Percentiles rank a stretch among this genome's conserved stretches.
Evolutionary conservation across 2,888 invertebrate species (phyloP).

Genomic region (Glyphotaelius pellucidus): DNA sequence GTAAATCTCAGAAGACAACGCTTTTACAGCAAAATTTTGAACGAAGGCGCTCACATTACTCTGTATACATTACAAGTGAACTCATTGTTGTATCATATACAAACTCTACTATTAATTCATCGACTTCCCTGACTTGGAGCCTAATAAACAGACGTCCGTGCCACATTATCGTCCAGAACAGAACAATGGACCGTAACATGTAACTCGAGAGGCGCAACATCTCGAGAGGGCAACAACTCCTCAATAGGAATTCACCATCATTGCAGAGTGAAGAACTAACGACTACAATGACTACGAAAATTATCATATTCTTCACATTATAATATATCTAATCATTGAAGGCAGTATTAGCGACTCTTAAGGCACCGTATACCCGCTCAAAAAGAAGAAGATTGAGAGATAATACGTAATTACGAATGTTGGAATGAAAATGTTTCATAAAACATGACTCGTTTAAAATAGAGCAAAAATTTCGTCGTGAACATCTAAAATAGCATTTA

Average conservation of each 20-base stretch:
- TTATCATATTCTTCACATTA: too few species aligned
- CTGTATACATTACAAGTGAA: background rate
- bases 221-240: slow-evolving; percentile 8
- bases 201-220: slow-evolving; percentile 53
- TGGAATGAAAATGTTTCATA: too few species aligned
- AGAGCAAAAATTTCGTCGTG: too few species aligned
- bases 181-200: slow-evolving; percentile 63
- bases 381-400: too few species aligned
- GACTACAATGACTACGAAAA: background rate
- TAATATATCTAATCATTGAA: too few species aligned
- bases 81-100: background rate
- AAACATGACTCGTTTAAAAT: too few species aligned
- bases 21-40: too few species aligned
- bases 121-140: background rate
- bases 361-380: too few species aligned
- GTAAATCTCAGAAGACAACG: too few species aligned
- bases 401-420: too few species aligned
- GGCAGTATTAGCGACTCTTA: too few species aligned
- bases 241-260: background rate
- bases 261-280: background rate
- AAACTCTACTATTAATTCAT: background rate
- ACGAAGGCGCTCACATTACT: background rate
- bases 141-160: background rate
- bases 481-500: too few species aligned
- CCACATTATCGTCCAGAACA: background rate